These are phyloP conservation scores for Nylanderia fulva DNA, from an alignment of 1,140 invertebrate species.

Conservation along the genomic window DNA sequence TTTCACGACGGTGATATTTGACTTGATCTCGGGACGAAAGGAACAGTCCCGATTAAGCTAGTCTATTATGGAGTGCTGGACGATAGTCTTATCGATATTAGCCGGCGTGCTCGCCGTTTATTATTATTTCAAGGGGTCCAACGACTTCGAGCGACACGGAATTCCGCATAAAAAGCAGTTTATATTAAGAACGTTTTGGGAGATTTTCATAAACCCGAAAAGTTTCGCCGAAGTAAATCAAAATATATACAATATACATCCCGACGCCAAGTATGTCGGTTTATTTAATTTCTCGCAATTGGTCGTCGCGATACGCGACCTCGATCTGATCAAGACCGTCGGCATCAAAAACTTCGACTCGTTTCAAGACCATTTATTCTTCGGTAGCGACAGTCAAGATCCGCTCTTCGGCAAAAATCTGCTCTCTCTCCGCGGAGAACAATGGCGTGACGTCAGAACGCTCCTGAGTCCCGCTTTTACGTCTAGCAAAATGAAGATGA, in stretches of 20 bases:
- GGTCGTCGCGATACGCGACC: conserved; percentile 78
- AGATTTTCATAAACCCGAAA: neutral
- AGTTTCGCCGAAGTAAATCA: neutral
- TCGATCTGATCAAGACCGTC: conserved; percentile 79
- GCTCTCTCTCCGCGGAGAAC: conserved; percentile 75
- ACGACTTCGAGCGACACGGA: conserved; percentile 37
- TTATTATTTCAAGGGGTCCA: neutral
- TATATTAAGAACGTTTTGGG: conserved; percentile 22
- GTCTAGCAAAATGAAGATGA: conserved; percentile 74
- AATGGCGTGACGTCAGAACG: conserved; percentile 78
- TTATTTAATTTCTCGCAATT: conserved; percentile 67
- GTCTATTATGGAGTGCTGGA: conserved; percentile 43
- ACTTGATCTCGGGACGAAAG: conserved; percentile 13
- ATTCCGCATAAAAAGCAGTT: conserved; percentile 12
- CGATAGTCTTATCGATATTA: conserved; percentile 34
- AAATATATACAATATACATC: conserved; percentile 48
- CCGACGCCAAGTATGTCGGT: conserved; percentile 71
- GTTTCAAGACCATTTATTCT: conserved; percentile 80
- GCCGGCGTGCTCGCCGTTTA: conserved; percentile 1
- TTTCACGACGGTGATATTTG: conserved; percentile 1
- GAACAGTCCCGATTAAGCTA: conserved; percentile 10
- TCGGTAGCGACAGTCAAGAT: conserved; percentile 74
- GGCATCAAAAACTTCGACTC: conserved; percentile 77
- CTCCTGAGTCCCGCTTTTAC: conserved; percentile 81
- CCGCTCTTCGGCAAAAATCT: conserved; percentile 79